phyloP scores from a whole-genome alignment of 2,888 invertebrate species.

The Anagyrus pseudococci region DNA sequence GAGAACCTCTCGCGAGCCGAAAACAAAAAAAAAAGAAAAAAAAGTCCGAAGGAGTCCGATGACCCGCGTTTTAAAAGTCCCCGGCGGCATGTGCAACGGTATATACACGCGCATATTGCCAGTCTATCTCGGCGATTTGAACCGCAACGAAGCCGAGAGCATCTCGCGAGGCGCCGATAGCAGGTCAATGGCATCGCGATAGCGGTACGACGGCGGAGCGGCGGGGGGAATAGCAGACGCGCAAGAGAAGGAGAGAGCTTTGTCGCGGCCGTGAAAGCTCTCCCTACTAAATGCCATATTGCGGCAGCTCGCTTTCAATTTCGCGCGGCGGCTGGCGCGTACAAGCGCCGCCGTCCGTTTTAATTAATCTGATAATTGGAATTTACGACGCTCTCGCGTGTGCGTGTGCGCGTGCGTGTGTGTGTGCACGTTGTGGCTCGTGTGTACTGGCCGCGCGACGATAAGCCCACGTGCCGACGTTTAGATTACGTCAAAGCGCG shows the following conservation, averaged over 20 bases:
- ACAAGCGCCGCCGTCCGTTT: constrained; percentile 6
- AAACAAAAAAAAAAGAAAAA: too few species aligned
- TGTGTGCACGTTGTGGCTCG: neutral
- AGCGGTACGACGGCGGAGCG: neutral
- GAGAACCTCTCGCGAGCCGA: too few species aligned
- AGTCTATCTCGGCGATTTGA: constrained; percentile 6
- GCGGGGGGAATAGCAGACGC: neutral
- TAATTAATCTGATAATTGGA: constrained; percentile 27
- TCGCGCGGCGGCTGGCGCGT: neutral
- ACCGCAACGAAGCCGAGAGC: too few species aligned
- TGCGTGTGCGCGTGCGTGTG: neutral
- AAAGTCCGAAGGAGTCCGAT: too few species aligned
- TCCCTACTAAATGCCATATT: neutral
- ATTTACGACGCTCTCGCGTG: too few species aligned
- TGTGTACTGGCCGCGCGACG: too few species aligned
- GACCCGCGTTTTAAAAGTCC: too few species aligned
- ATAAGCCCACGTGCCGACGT: constrained; percentile 5
- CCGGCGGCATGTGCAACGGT: neutral
- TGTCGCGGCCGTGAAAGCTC: neutral
- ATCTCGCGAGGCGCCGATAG: constrained; percentile 17
- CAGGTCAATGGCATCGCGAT: constrained; percentile 35
- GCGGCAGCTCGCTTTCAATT: neutral
- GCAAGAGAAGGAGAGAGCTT: neutral
- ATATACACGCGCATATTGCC: neutral
- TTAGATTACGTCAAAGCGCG: neutral